Percentiles rank a stretch among this genome's conserved stretches.
Evolutionary conservation across 1,140 invertebrate species (phyloP).

Genomic region (Drepana arcuata): DNA sequence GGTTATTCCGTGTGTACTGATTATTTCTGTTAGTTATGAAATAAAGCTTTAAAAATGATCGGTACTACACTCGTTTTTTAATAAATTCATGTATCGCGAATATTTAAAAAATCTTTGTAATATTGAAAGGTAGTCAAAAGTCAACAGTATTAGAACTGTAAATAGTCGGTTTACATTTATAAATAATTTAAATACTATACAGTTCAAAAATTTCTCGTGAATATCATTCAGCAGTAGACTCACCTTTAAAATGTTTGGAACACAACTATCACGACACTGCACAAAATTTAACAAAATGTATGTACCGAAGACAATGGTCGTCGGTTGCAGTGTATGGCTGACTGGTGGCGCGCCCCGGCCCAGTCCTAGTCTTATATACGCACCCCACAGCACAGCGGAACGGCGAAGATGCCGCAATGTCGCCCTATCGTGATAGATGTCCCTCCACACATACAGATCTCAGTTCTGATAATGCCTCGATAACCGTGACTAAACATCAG

Average conservation of each 20-base stretch:
- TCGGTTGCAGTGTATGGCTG: slow-evolving; percentile 28
- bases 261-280: slow-evolving; percentile 29
- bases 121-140: too few species aligned
- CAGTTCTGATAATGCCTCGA: slow-evolving; percentile 15
- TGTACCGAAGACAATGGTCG: slow-evolving; percentile 26
- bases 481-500: slow-evolving; percentile 24
- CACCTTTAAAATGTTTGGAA: slow-evolving; percentile 20
- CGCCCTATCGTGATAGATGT: slow-evolving; percentile 37
- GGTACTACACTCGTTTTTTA: too few species aligned
- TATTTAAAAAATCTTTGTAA: too few species aligned
- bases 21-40: too few species aligned
- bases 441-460: slow-evolving; percentile 22
- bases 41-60: too few species aligned
- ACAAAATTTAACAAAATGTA: slow-evolving; percentile 26
- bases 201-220: too few species aligned
- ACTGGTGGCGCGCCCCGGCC: slow-evolving; percentile 46
- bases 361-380: slow-evolving; percentile 41
- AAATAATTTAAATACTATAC: too few species aligned
- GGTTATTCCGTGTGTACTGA: too few species aligned
- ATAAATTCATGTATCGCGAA: too few species aligned
- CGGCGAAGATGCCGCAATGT: slow-evolving; percentile 50
- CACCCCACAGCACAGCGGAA: slow-evolving; percentile 35
- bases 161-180: too few species aligned
- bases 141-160: too few species aligned
- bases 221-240: too few species aligned